These are phyloP conservation scores for Gastrophysa polygoni DNA, from an alignment of 2,888 invertebrate species.

Conservation along the genomic window DNA sequence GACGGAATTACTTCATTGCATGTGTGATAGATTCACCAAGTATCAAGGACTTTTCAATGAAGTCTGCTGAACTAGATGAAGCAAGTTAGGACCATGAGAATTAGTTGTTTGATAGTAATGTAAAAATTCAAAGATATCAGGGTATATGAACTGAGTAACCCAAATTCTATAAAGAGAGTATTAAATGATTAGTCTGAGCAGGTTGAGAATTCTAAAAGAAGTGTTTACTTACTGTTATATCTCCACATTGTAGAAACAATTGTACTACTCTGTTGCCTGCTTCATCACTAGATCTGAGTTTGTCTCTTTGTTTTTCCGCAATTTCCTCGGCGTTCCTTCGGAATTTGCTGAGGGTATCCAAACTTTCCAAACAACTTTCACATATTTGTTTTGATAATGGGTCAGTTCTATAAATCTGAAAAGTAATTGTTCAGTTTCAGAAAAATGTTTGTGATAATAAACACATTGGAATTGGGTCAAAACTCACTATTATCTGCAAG, in stretches of 20 bases:
- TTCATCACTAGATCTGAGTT: constrained; percentile 39
- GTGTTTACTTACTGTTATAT: constrained; percentile 40
- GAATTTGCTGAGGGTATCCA: constrained; percentile 48
- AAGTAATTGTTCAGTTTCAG: constrained; percentile 22
- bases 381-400: constrained; percentile 56
- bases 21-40: no score
- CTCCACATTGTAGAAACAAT: constrained; percentile 40
- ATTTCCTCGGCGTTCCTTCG: constrained; percentile 48
- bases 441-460: constrained; percentile 11
- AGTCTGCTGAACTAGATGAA: no score
- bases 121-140: no score
- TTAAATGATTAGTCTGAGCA: no score
- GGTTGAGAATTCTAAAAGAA: no score
- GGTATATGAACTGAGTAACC: no score
- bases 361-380: constrained; percentile 50
- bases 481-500: constrained; percentile 55
- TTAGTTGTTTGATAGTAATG: no score
- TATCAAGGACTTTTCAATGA: no score
- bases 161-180: no score
- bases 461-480: constrained; percentile 14
- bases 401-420: constrained; percentile 57
- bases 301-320: constrained; percentile 48
- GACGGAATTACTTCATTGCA: no score
- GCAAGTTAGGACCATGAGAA: no score
- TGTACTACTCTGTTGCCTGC: constrained; percentile 34